A percentile compares a stretch with the other conserved stretches of the same genome.
Evolutionary conservation across 2,888 invertebrate genomes (phyloP).

Genomic region (Mythimna loreyi): DNA sequence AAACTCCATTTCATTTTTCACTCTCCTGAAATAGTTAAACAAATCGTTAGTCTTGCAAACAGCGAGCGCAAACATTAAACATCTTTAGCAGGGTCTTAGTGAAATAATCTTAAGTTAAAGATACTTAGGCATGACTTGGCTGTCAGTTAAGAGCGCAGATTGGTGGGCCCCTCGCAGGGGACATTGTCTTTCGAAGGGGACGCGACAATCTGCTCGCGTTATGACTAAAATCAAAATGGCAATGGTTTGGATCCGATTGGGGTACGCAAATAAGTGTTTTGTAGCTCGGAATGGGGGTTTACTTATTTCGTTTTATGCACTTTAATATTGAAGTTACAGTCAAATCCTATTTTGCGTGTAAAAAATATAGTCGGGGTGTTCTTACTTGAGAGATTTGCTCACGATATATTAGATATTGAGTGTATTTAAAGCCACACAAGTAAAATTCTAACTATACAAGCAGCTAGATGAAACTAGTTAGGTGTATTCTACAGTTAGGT

Average conservation of each 20-base stretch:
- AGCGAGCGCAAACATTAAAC: constrained; percentile 53
- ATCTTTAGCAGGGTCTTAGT: constrained; percentile 59
- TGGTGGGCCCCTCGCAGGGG: constrained; percentile 54
- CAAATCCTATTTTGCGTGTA: background rate
- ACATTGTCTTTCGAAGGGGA: constrained; percentile 61
- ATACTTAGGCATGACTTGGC: constrained; percentile 52
- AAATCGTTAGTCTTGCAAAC: constrained; percentile 57
- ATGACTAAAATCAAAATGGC: constrained; percentile 65
- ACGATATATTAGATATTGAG: background rate
- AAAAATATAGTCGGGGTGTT: background rate
- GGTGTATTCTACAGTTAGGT: too few relatives aligned
- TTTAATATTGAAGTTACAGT: background rate
- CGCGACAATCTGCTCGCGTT: constrained; percentile 63
- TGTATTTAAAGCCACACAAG: background rate
- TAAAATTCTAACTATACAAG: too few relatives aligned
- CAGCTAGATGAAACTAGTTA: too few relatives aligned
- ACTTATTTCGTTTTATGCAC: background rate
- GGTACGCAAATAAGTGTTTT: constrained; percentile 47
- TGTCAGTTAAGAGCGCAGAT: constrained; percentile 57
- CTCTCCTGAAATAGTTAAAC: constrained; percentile 52
- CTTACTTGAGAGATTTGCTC: background rate
- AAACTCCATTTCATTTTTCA: constrained; percentile 35
- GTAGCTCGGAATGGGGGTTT: constrained; percentile 18
- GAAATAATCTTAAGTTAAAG: constrained; percentile 66
- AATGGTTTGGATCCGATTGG: constrained; percentile 41